These are phyloP conservation scores for Hippocampus mohnikei DNA, from an alignment of 2,113 vertebrate genomes.

Conservation along the genomic window DNA sequence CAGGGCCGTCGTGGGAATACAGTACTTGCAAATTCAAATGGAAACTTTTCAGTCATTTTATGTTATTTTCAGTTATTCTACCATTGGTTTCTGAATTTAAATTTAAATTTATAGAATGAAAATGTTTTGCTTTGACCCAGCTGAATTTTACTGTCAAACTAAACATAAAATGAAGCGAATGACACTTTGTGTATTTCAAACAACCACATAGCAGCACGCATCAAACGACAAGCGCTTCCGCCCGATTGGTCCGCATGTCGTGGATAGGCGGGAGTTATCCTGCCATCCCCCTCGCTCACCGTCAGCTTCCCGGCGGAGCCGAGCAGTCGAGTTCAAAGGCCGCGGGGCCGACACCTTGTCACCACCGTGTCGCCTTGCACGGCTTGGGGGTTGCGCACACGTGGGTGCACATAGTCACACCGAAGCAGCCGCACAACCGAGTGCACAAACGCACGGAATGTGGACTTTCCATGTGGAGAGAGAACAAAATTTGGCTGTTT, in stretches of 20 bases:
- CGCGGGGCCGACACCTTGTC: constrained; percentile 37
- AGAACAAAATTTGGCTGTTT: background rate
- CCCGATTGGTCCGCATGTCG: constrained; percentile 54
- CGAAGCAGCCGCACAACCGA: background rate
- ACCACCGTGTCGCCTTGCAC: constrained; percentile 24
- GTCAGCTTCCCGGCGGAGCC: constrained; percentile 42
- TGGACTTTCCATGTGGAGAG: constrained; percentile 3
- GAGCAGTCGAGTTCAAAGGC: constrained; percentile 57
- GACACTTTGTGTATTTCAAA: no score
- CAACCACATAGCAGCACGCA: no score
- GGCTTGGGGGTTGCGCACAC: background rate
- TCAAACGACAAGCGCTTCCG: constrained; percentile 19
- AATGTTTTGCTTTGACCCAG: no score
- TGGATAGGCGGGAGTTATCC: constrained; percentile 15
- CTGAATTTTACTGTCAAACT: no score
- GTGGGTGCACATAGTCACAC: background rate
- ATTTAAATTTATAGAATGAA: no score
- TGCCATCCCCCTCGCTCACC: constrained; percentile 50
- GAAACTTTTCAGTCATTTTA: no score
- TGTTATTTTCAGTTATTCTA: no score
- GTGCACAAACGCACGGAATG: constrained; percentile 8
- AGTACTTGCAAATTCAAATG: no score
- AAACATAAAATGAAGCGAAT: no score
- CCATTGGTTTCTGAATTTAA: no score
- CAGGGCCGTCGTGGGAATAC: no score